Evolutionary conservation across 2,113 vertebrate species (phyloP).

Genomic region (Bos javanicus): DNA sequence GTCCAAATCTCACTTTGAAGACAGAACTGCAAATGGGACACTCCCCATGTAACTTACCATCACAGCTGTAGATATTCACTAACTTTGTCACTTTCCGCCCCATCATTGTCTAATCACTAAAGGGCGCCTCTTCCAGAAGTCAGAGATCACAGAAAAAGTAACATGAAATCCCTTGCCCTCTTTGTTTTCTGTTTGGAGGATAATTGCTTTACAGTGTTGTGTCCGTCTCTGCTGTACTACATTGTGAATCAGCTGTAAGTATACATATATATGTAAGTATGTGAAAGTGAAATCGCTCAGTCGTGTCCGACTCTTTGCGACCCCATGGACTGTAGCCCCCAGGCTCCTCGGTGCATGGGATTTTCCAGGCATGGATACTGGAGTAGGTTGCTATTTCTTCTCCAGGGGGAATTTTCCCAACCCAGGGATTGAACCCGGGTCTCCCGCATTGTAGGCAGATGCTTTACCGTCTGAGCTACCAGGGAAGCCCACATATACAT

Average conservation of each 20-base stretch:
- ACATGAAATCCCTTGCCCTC: neutral
- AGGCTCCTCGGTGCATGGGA: too few species aligned
- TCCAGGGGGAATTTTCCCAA: too few species aligned
- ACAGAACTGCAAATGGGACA: neutral
- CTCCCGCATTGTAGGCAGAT: too few species aligned
- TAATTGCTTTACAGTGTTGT: neutral
- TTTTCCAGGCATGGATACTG: too few species aligned
- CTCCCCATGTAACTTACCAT: accelerated
- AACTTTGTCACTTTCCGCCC: neutral
- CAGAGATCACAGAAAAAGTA: neutral
- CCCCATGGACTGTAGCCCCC: too few species aligned
- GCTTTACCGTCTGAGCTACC: too few species aligned
- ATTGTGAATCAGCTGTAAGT: neutral
- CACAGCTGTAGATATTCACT: accelerated
- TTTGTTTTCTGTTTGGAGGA: neutral
- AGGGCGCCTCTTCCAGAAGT: neutral
- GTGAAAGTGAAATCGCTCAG: too few species aligned
- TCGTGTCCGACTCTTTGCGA: too few species aligned
- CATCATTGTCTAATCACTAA: accelerated
- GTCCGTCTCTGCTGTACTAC: neutral
- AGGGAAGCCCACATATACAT: neutral
- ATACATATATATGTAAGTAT: too few species aligned
- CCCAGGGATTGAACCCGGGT: too few species aligned
- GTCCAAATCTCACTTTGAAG: neutral
- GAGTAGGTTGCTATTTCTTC: too few species aligned